Base-by-base conservation (phyloP, 1,140 invertebrate species). In the Bombus confusus region DNA sequence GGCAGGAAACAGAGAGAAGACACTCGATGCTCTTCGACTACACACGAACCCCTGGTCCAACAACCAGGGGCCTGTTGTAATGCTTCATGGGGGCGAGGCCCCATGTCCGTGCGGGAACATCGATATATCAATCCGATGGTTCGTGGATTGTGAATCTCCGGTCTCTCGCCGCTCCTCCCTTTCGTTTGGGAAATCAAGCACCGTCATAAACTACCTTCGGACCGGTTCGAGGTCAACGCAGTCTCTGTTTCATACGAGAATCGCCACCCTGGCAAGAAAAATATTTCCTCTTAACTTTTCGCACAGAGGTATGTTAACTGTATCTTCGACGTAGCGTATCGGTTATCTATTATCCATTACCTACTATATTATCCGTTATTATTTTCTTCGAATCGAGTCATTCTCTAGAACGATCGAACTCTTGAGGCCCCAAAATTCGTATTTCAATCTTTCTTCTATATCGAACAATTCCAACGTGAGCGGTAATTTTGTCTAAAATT, bases 131-230 rank as follows among this genome's bases (percentile, higher is more conserved):
- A 86, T 69, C 75, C 68, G 57, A 87, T 80, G 86, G 77, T 52
- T 39, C 47, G 37, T 64, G 73, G 74, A 89, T 43, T 59, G 68
- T 78, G 68, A 88, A 87, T 88, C 74, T 80, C 82, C 75, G 62
- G 64, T 74, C 87, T 68, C 87, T 41, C 43, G 69, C 66, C 72
- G 80, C 74, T 71, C 43, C 62, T 82, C 37, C 78, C 69, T 86
- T 88, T 88, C 79, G 80, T 80, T 86, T 64, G 76, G 75, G 59
- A 89, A 88, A 89, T 89, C 79, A 47, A 66, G 71, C 82, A 87
- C 82, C 86, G 76, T 88, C 74, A 81, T 88, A 88, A 88, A 88
- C 84, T 52, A 88, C 81, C 76, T 64, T 83, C 22, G 62, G 69
- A 80, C 66, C 71, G 71, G 66, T 81, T 73, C 41, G 79, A 80